Percentiles rank a stretch among this genome's conserved stretches.
Evolutionary conservation across 2,888 invertebrate species (phyloP).

Genomic region (Yponomeuta malinellus): DNA sequence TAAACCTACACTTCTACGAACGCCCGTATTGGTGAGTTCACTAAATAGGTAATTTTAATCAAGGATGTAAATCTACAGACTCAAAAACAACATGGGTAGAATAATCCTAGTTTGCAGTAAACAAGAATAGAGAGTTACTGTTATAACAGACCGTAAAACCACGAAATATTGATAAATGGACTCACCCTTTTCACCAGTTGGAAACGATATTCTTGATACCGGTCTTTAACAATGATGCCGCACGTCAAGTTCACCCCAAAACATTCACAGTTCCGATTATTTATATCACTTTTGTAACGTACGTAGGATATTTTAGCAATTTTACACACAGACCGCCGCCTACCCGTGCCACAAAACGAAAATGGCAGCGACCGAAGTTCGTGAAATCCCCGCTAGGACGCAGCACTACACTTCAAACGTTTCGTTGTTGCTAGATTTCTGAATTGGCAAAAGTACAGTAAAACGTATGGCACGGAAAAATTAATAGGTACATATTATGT

Average conservation of each 20-base stretch:
- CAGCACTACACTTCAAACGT: conserved; percentile 5
- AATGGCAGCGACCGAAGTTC: conserved; percentile 66
- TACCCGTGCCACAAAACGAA: conserved; percentile 73
- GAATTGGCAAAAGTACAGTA: not conserved
- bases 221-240: conserved; percentile 34
- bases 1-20: conserved; percentile 53
- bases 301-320: conserved; percentile 40
- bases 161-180: conserved; percentile 51
- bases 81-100: not conserved
- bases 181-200: conserved; percentile 66
- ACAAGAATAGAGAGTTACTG: not conserved
- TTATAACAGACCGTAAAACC: conserved; percentile 30
- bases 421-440: not conserved
- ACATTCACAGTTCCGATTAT: conserved; percentile 38
- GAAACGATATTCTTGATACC: conserved; percentile 51
- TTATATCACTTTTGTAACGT: conserved; percentile 40
- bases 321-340: conserved; percentile 56
- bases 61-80: not conserved
- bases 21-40: conserved; percentile 50
- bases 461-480: not conserved
- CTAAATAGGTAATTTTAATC: not conserved
- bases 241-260: conserved; percentile 34
- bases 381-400: conserved; percentile 21
- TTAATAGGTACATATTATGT: no score
- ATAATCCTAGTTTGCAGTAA: not conserved